A percentile compares a stretch with the other conserved stretches of the same genome.
Conservation (phyloP, 2,113 vertebrate species). For the Pycnonotus jocosus region DNA sequence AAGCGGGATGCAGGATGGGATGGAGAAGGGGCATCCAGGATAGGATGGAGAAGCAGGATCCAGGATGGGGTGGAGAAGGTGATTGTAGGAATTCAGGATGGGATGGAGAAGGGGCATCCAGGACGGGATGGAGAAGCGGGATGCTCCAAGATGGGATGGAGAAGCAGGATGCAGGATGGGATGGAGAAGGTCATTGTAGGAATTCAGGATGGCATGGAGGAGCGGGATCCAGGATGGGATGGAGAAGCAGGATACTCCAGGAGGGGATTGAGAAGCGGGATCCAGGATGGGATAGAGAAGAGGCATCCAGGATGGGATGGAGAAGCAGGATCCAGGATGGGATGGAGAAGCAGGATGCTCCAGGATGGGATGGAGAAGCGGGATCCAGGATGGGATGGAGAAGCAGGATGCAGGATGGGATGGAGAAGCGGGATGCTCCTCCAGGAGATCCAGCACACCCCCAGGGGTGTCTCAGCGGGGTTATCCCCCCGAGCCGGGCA, state of each 20-base stretch:
- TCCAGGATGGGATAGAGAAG: too few relatives aligned
- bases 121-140: accelerated
- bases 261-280: too few relatives aligned
- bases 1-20: accelerated
- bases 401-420: neutral
- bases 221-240: too few relatives aligned
- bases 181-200: too few relatives aligned
- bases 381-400: neutral
- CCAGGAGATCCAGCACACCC: neutral
- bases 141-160: neutral
- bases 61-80: neutral
- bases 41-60: neutral
- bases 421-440: neutral
- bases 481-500: accelerated
- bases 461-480: accelerated
- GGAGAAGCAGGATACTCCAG: too few relatives aligned
- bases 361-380: too few relatives aligned
- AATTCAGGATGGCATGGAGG: too few relatives aligned
- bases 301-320: neutral
- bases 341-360: neutral
- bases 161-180: neutral
- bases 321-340: accelerated
- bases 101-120: accelerated
- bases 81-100: neutral
- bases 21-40: accelerated